Percentiles rank a stretch among this genome's conserved stretches.
Conservation (phyloP, 2,797 vertebrate species). For the Astyanax mexicanus region DNA sequence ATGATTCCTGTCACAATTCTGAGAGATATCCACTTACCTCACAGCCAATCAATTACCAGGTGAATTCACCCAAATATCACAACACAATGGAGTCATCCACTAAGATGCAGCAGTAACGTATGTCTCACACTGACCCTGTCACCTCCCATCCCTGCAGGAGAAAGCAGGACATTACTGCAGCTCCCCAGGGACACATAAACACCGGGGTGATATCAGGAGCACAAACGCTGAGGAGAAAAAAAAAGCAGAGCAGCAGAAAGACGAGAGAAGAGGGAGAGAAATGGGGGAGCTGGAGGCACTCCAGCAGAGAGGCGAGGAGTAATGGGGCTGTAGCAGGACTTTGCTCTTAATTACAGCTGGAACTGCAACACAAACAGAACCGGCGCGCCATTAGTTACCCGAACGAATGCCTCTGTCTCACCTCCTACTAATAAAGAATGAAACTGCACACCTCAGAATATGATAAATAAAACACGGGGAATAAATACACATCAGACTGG, state of each 20-base stretch:
- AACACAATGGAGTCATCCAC: conserved; percentile 79
- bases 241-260: conserved; percentile 37
- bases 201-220: conserved; percentile 63
- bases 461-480: conserved; percentile 48
- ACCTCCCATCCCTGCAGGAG: conserved; percentile 71
- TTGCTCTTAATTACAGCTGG: conserved; percentile 74
- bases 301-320: conserved; percentile 53
- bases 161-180: conserved; percentile 79
- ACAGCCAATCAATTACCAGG: conserved; percentile 78
- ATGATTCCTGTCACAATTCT: conserved; percentile 75
- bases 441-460: conserved; percentile 39
- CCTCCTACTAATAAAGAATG: conserved; percentile 65
- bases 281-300: conserved; percentile 58
- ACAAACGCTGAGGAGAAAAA: conserved; percentile 24
- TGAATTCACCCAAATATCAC: conserved; percentile 74
- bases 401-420: conserved; percentile 69
- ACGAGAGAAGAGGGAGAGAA: conserved; percentile 45
- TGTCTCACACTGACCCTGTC: conserved; percentile 77
- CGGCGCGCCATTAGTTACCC: conserved; percentile 76
- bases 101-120: conserved; percentile 80
- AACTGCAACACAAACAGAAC: conserved; percentile 68
- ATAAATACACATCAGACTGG: conserved; percentile 65
- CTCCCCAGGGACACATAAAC: conserved; percentile 75
- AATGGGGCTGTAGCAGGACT: conserved; percentile 38
- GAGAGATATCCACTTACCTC: conserved; percentile 77